Evolutionary conservation across 2,113 vertebrate species (phyloP).

Genomic region (Oncorhynchus clarkii): DNA sequence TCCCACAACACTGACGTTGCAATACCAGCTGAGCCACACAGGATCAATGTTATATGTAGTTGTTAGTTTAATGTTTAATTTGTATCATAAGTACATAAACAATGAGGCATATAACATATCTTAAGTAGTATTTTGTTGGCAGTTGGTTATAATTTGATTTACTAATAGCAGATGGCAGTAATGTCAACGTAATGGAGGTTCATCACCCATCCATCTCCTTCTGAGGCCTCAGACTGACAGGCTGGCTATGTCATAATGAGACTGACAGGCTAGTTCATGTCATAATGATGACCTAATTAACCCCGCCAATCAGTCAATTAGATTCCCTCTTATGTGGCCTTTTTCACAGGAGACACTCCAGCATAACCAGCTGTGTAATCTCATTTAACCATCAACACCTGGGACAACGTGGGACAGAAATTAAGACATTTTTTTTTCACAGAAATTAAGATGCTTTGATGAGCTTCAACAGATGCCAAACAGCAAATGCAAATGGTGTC

Average conservation of each 20-base stretch:
- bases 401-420: conserved; percentile 11
- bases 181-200: not conserved
- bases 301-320: conserved; percentile 44
- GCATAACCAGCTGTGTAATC: conserved; percentile 61
- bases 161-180: too few species aligned
- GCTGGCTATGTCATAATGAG: conserved; percentile 16
- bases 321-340: conserved; percentile 35
- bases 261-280: conserved; percentile 16
- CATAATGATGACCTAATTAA: conserved; percentile 33
- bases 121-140: too few species aligned
- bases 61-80: not conserved
- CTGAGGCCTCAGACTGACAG: conserved; percentile 19
- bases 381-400: conserved; percentile 40
- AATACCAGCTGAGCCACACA: too few species aligned
- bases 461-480: not conserved
- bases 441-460: not conserved
- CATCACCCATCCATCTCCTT: not conserved
- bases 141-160: too few species aligned
- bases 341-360: conserved; percentile 38
- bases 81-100: too few species aligned
- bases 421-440: not conserved
- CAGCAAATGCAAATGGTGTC: not conserved
- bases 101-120: too few species aligned
- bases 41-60: not conserved
- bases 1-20: too few species aligned